Percentiles rank a stretch among this genome's conserved stretches.
Conservation (phyloP, 2,797 vertebrate species). For the Odontamblyopus lacepedii region DNA sequence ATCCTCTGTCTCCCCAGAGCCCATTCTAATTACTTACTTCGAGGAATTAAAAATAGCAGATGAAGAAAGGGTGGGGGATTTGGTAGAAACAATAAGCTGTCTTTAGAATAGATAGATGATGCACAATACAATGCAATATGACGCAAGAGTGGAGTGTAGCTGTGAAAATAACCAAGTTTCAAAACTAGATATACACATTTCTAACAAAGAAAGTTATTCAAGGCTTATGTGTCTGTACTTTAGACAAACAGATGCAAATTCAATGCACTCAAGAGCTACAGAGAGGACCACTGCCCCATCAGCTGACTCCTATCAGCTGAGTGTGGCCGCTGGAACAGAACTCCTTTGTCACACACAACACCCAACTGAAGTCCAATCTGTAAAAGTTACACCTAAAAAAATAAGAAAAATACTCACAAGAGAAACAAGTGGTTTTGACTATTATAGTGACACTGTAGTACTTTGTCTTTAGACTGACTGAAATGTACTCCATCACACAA, state of each 20-base stretch:
- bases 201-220: neutral
- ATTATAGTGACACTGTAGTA: neutral
- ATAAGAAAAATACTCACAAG: slow-evolving; percentile 30
- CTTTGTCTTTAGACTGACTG: too few species aligned
- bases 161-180: neutral
- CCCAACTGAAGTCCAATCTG: slow-evolving; percentile 53
- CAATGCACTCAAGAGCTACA: slow-evolving; percentile 24
- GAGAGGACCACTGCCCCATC: slow-evolving; percentile 43
- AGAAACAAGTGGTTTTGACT: neutral
- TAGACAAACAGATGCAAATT: slow-evolving; percentile 21
- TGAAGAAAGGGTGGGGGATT: slow-evolving; percentile 14
- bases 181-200: neutral
- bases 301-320: slow-evolving; percentile 71
- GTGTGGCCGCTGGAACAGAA: slow-evolving; percentile 50
- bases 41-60: slow-evolving; percentile 23
- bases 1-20: slow-evolving; percentile 32
- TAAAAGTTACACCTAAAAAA: slow-evolving; percentile 31
- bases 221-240: slow-evolving; percentile 3
- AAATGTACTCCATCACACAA: too few species aligned
- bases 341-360: slow-evolving; percentile 52
- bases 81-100: slow-evolving; percentile 3
- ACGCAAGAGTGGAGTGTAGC: neutral
- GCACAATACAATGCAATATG: neutral
- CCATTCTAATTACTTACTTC: slow-evolving; percentile 46
- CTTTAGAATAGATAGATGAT: neutral